Evolutionary conservation across 2,113 vertebrate species (phyloP), one percentile per base, ranked within the genome.

Genomic region (Mobula hypostoma): DNA sequence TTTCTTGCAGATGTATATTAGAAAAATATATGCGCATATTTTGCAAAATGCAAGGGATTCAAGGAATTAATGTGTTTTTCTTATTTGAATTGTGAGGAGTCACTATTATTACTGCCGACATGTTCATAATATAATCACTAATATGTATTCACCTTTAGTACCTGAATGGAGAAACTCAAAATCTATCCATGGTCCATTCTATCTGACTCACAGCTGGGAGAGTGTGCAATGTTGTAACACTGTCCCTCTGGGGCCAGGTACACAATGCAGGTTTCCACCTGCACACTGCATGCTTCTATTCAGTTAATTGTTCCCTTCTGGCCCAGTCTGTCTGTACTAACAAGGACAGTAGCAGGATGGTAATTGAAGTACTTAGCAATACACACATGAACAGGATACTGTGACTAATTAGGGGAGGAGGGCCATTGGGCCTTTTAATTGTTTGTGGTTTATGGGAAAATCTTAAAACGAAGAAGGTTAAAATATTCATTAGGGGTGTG

Each of bases 381-480:
- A 78, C 94, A 95, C 95, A 95, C 95, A 91, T 95, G 96, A 94
- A 94, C 94, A 94, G 95, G 95, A 95, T 95, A 95, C 95, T 95
- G 95, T 95, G 95, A 95, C 95, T 97, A 96, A 96, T 97, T 96
- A 97, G 96, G 95, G 95, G 40, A 95, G 94, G 80, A 95, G 95
- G 96, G 94, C 96, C 94, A 90, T 95, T 96, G 96, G 96, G 96
- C 96, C 95, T 94, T 96, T 95, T 96, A 97, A 97, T 97, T 97
- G 96, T 97, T 96, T 96, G 96, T 95, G 94, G 96, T 95, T 95
- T 95, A 95, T 95, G 95, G 96, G 96, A 96, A 95, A 94, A 48
- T 95, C 95, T 96, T 96, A 96, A 95, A 95, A 95, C 94, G 95
- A 96, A 94, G 87, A 88, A 95, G 95, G 96, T 93, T 93, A 93